Base-by-base conservation (phyloP, 2,888 invertebrate species). In the Amphipoea lucens region DNA sequence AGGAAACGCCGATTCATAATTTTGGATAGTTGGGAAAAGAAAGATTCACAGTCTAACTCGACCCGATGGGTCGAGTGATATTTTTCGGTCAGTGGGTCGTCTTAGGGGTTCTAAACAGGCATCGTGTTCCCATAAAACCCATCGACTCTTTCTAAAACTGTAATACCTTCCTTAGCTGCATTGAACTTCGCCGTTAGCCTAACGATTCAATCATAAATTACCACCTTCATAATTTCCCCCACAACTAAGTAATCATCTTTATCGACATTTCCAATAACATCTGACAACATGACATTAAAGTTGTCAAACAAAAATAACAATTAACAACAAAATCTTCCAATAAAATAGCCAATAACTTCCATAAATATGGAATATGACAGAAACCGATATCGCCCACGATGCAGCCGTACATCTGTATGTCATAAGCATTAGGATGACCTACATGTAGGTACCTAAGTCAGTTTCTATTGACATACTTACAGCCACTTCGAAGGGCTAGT, bases 401-500 rank as follows among this genome's bases (percentile, higher is more conserved):
- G 65, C 63, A 70, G 66, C 68, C 66, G 62, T 83, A 74, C 60
- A 48, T 82, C 82, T 83, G 78, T 70, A 84, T 79, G 74, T 83
- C 88, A 87, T 84, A 83, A 83, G 78, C 74, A 74, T 85, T 78
- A 79, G 54, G 76, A 76, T 72, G 77, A 82, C 88, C 88, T 79
- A 89, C 89, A 76, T 88, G 68, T 48, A 67, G 66, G 29, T 48
- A 62, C 60, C 45, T 73, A 42, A 48, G 17, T 65, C 71, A 80
- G 84, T 85, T 82, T 83, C 88, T 80, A 88, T 85, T 88, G 89
- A 88, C 88, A 88, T 45, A 88, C 82, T 81, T 82, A 78, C 70
- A 63, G 51, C 78, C 62, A 76, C 79, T 83, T 72, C 57, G 77
- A 76, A 81, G 86, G 85, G 88, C 85, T 85, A 51, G 74, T 72